Conservation (phyloP, 2,888 invertebrate species). For the Oscheius sp. region DNA sequence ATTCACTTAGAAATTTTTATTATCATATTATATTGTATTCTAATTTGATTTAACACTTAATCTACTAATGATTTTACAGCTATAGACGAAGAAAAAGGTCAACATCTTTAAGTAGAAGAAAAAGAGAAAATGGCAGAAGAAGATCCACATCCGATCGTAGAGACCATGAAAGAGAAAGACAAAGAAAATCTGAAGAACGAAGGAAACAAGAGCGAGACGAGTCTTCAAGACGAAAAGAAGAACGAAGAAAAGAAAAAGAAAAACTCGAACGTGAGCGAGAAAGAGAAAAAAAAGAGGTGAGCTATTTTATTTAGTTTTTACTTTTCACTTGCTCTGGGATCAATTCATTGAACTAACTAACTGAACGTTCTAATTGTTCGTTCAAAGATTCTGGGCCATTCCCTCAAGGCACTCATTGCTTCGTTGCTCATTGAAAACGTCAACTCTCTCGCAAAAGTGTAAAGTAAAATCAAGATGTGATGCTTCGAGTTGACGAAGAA, state of each 20-base stretch:
- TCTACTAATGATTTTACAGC: constrained; percentile 1
- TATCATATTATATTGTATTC: background rate
- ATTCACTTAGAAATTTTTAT: background rate
- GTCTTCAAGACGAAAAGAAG: constrained; percentile 1
- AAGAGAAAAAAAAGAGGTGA: no score
- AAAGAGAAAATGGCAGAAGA: background rate
- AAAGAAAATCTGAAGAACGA: constrained; percentile 6
- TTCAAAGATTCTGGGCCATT: background rate
- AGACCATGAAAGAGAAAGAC: background rate
- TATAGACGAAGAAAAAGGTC: constrained; percentile 20
- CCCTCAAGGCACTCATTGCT: background rate
- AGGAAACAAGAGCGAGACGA: background rate
- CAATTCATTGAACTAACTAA: background rate
- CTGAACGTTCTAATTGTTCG: no score
- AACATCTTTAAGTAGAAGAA: background rate
- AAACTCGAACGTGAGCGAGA: background rate
- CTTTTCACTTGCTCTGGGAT: background rate
- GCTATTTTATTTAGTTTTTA: background rate
- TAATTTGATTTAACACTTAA: background rate
- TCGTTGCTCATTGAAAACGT: background rate
- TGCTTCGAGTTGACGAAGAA: background rate
- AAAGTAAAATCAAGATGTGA: background rate
- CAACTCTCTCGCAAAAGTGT: background rate
- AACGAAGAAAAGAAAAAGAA: background rate
- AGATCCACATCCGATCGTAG: background rate